Conservation (phyloP, 2,113 vertebrate species). For the Phasianus colchicus region DNA sequence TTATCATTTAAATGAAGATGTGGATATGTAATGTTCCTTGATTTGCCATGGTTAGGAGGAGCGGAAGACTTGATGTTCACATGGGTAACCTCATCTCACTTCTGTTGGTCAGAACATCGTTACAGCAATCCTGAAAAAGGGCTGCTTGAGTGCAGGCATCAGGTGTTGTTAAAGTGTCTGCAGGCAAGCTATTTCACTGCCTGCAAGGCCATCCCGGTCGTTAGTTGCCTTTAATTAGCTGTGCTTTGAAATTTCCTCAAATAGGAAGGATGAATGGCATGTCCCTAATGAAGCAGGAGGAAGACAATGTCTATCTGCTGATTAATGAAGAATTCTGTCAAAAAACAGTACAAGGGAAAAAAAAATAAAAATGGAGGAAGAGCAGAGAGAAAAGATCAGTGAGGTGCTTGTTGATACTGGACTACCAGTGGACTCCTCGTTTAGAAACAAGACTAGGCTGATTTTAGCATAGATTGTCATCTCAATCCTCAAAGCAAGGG, state of each 20-base stretch:
- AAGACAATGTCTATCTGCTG: neutral
- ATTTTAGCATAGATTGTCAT: too few species aligned
- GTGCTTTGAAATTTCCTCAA: neutral
- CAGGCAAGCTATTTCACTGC: neutral
- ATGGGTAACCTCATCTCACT: neutral
- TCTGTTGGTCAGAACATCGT: neutral
- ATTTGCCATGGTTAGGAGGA: neutral
- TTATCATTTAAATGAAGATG: neutral
- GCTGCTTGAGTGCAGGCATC: neutral
- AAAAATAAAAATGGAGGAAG: neutral
- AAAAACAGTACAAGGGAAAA: neutral
- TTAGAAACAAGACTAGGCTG: too few species aligned
- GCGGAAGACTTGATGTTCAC: neutral
- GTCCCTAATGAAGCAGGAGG: slow-evolving; percentile 15
- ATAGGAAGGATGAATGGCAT: neutral
- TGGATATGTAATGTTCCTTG: too few species aligned
- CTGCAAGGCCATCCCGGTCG: neutral
- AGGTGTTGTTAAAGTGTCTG: neutral
- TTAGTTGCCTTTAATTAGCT: slow-evolving; percentile 19
- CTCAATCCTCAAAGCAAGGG: neutral
- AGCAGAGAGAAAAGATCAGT: neutral
- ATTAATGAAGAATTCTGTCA: neutral
- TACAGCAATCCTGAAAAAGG: neutral
- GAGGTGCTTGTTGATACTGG: neutral
- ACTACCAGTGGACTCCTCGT: neutral